Conservation (phyloP, 92 coral and sea anemone genomes). For the Palythoa caribaeorum region DNA sequence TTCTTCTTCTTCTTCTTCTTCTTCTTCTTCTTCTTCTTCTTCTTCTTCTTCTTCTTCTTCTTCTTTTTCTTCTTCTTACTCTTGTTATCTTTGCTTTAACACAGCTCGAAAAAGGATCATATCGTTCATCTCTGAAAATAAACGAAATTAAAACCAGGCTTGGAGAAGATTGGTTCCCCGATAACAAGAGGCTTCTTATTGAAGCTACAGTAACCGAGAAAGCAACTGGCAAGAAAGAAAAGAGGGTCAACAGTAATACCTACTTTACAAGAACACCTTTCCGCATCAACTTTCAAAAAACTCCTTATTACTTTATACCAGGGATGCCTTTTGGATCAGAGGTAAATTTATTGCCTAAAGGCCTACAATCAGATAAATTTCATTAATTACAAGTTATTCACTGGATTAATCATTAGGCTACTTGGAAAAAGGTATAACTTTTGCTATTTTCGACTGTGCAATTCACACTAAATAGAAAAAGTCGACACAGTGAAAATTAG, state of each 20-base stretch:
- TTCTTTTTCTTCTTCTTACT: too few relatives aligned
- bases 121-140: conserved; percentile 6
- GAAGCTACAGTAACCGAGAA: conserved; percentile 76
- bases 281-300: conserved; percentile 72
- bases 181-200: conserved; percentile 76
- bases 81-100: not conserved
- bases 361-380: too few relatives aligned
- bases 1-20: too few relatives aligned
- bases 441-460: too few relatives aligned
- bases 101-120: conserved; percentile 39
- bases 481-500: too few relatives aligned
- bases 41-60: too few relatives aligned
- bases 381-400: too few relatives aligned
- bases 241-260: conserved; percentile 67
- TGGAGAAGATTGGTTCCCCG: conserved; percentile 81
- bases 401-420: too few relatives aligned
- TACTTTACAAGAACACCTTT: conserved; percentile 84
- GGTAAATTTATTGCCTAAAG: conserved; percentile 45
- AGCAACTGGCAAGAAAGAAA: conserved; percentile 80
- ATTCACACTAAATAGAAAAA: too few relatives aligned
- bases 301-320: conserved; percentile 84
- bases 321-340: conserved; percentile 89
- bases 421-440: too few relatives aligned
- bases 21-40: too few relatives aligned
- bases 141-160: conserved; percentile 28